phyloP scores from a whole-genome alignment of 2,113 vertebrate genomes.

The Pandion haliaetus region DNA sequence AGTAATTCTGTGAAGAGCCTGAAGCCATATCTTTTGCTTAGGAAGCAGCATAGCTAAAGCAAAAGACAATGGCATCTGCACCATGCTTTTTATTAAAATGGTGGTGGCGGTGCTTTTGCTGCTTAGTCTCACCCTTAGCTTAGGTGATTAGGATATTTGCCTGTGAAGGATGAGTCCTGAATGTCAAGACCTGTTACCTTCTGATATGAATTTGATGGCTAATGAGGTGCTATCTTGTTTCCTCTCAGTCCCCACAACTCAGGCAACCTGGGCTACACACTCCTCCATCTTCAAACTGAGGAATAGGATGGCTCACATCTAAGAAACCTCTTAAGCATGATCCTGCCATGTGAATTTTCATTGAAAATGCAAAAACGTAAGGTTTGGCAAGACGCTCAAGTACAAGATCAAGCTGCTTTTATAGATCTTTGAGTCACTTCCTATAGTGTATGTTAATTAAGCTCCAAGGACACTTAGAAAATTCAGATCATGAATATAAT shows the following conservation, averaged over 20 bases:
- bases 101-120: neutral
- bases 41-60: neutral
- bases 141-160: neutral
- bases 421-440: neutral
- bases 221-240: neutral
- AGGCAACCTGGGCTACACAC: neutral
- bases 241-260: neutral
- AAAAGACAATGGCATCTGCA: neutral
- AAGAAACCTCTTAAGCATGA: neutral
- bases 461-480: neutral
- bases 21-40: neutral
- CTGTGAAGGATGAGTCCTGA: neutral
- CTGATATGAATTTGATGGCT: neutral
- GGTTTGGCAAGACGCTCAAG: neutral
- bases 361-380: neutral
- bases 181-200: neutral
- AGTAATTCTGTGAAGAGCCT: neutral
- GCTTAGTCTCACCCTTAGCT: neutral
- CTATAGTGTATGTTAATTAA: neutral
- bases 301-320: neutral
- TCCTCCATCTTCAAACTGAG: neutral
- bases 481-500: neutral
- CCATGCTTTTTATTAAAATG: neutral
- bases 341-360: rapidly evolving
- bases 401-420: neutral